phyloP scores from a whole-genome alignment of 1,140 invertebrate genomes.

The Vanessa tameamea region DNA sequence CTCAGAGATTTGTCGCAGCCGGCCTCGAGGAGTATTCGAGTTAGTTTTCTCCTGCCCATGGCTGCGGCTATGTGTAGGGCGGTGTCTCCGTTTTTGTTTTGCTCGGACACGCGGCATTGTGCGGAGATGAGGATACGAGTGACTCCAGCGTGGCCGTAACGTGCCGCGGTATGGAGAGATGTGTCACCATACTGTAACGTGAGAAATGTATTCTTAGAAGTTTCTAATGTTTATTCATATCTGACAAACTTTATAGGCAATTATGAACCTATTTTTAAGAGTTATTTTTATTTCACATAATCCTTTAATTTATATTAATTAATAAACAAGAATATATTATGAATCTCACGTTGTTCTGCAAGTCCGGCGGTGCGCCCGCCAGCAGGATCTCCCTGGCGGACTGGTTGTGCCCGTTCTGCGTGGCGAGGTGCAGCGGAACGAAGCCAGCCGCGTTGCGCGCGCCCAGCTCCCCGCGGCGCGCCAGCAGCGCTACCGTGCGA shows the following conservation, averaged over 20 bases:
- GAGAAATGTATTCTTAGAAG: not conserved
- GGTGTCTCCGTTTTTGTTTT: conserved; percentile 98
- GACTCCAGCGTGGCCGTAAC: conserved; percentile 97
- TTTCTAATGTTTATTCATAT: no score
- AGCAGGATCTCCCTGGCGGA: conserved; percentile 93
- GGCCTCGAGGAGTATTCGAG: conserved; percentile 93
- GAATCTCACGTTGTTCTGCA: conserved; percentile 92
- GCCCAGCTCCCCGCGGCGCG: conserved; percentile 86
- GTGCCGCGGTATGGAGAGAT: conserved; percentile 95
- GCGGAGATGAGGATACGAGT: conserved; percentile 96
- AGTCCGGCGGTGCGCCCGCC: conserved; percentile 91
- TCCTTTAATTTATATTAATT: no score
- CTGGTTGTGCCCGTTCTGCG: conserved; percentile 98
- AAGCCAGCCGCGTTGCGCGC: conserved; percentile 93
- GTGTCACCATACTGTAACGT: conserved; percentile 95
- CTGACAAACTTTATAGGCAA: no score
- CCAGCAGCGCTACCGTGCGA: conserved; percentile 88
- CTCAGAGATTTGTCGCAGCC: conserved; percentile 88
- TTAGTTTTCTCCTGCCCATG: conserved; percentile 95
- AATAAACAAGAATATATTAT: not conserved
- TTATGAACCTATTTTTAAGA: no score
- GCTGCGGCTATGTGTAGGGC: conserved; percentile 96
- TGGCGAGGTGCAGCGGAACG: conserved; percentile 95
- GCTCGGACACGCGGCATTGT: conserved; percentile 91
- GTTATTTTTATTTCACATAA: not conserved